Base-by-base conservation (phyloP, 2,888 invertebrate genomes). In the Entomobrya proxima region DNA sequence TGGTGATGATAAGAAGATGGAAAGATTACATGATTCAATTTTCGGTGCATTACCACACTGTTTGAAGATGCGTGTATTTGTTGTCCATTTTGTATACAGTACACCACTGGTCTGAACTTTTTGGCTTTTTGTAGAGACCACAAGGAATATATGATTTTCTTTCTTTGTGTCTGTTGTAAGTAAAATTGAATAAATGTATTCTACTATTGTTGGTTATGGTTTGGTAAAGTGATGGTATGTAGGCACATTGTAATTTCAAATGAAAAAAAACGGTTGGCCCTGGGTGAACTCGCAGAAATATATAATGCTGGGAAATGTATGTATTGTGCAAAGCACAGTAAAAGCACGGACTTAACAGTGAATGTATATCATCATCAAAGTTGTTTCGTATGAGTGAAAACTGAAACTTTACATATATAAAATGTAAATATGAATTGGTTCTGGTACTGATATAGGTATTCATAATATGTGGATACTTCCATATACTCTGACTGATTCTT, bases 1-100 rank as follows among this genome's bases (percentile, higher is more conserved):
- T 11, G 44, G 30, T 72, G 44, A 76, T 37, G 76, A 67, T 76
- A 61, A 83, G 50, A 83, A 76, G 82, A 76, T 83, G 47, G 67
- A 44, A 74, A 83, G 82, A 83, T 83, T 83, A 50, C 40, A 47
- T 83, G 82, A 83, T 83, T 83, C 82, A 83, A 83, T 83, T 83
- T 83, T 76, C 82, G 30, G 75, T 83, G 64, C 82, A 76, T 64
- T 80, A 67, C 76, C 21, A n/a, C n/a, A n/a, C 7, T 18, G 27
- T 24, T 72, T 27, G 24, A n/a, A 72, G 47, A 32, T n/a, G 15
- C 27, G 27, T 69, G 18, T 11, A 64, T 40, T 18, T 40, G 52
- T 35, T 55, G 52, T 9, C 37, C 52, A 21, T 37, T 35, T 32
- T 69, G 18, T 75, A 37, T 18, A 24, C 5, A 32, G 4, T 21